A percentile compares a stretch with the other conserved stretches of the same genome.
These are phyloP conservation scores for Hippocampus kuda DNA, from an alignment of 2,797 vertebrate genomes.

Conservation along the genomic window DNA sequence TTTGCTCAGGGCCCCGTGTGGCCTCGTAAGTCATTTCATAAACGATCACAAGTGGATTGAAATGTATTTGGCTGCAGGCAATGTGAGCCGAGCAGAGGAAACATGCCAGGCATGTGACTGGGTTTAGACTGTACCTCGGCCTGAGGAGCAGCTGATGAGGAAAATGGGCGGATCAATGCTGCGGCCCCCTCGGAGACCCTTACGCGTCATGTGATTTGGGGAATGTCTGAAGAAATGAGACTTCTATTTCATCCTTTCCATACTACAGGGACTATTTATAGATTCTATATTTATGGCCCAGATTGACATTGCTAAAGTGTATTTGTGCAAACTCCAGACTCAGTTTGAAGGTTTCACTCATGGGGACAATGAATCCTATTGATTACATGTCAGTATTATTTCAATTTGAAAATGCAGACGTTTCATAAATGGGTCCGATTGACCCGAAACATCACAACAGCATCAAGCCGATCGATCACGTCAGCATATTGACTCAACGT, in stretches of 20 bases:
- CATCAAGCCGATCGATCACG: neutral
- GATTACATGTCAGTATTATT: neutral
- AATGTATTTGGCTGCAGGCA: constrained; percentile 11
- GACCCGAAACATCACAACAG: neutral
- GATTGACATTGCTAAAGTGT: neutral
- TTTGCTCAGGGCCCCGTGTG: neutral
- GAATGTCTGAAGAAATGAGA: constrained; percentile 14
- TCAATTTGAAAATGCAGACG: neutral
- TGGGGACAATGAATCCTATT: too few species aligned
- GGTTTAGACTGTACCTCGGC: constrained; percentile 27
- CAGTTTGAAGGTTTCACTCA: too few species aligned
- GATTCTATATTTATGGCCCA: too few species aligned
- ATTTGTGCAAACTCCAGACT: constrained; percentile 1
- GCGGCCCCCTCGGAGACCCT: constrained; percentile 3
- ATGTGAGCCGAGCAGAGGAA: constrained; percentile 18
- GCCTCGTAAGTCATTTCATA: neutral
- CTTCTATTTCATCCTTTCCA: neutral
- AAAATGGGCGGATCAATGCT: constrained; percentile 3
- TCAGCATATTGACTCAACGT: neutral
- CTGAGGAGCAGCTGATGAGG: constrained; percentile 25
- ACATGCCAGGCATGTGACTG: constrained; percentile 42
- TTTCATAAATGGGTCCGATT: neutral
- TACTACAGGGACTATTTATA: neutral
- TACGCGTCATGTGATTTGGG: constrained; percentile 32
- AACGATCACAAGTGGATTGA: neutral